Evolutionary conservation across 2,797 vertebrate genomes (phyloP), one percentile per base, ranked within the genome.

Genomic region (Darevskia mixta): DNA sequence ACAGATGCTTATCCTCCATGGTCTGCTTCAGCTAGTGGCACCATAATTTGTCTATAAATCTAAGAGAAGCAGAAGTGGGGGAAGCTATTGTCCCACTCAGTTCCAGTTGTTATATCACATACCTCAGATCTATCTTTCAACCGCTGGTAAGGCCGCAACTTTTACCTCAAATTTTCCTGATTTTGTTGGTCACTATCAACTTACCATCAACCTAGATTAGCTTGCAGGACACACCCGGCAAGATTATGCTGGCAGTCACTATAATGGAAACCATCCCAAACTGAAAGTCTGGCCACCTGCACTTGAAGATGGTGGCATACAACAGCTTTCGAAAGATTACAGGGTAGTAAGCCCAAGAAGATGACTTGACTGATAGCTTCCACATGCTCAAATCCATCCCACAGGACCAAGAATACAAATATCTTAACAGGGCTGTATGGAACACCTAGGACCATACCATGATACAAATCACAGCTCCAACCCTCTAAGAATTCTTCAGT

Each of bases 21-120:
- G 32, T 35, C 45, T 89, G 45, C 80, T 91, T 78, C 85, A 32
- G 72, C 79, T 82, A n/a, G 32, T 87, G 72, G 79, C 15, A 35
- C 82, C 8, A 2, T 49, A 43, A 29, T 80, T 88, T 75, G 49
- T 79, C 49, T 29, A 49, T 58, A 55, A 61, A 69, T 69, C 66
- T 27, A n/a, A 69, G 25, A 69, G 20, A 35, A 79, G n/a, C 78
- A 58, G 29, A 79, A 5, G 73, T 8, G 18, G 73, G n/a, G 76
- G 49, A 7, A 58, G 58, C 58, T 79, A 78, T n/a, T 32, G 29
- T 17, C 49, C 10, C n/a, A 58, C 29, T 32, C 17, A 79, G n/a
- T 61, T 13, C 15, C 27, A 49, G 23, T 79, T 58, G n/a, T 79
- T 61, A 23, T 20, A 35, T 79, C 8, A 9, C 29, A 32, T 79